Conservation (phyloP, 2,888 invertebrate species). For the Belgica antarctica region DNA sequence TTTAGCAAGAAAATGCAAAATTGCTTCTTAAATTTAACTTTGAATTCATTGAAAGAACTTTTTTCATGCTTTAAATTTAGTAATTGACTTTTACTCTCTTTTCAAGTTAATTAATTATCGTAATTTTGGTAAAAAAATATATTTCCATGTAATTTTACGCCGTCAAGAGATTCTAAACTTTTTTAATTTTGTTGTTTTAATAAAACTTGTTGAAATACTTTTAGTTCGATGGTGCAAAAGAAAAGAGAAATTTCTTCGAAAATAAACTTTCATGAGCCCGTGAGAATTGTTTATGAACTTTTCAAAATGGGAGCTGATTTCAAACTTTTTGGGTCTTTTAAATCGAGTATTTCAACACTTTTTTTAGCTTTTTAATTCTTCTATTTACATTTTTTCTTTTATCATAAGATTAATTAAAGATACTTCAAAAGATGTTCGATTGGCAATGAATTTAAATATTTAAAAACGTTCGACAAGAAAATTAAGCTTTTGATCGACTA, state of each 20-base stretch:
- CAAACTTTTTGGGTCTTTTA: no score
- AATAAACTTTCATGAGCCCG: no score
- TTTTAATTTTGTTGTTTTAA: not conserved
- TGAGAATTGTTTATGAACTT: no score
- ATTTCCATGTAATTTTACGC: not conserved
- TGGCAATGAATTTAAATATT: conserved; percentile 36
- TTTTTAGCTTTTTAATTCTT: no score
- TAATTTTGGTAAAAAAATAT: conserved; percentile 26
- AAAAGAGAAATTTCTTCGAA: no score
- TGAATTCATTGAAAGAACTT: conserved; percentile 12
- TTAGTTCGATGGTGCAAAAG: not conserved
- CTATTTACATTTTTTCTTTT: no score
- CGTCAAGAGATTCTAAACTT: conserved; percentile 15
- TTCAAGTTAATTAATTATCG: conserved; percentile 1
- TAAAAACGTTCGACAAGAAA: not conserved
- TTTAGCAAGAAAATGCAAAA: conserved; percentile 4
- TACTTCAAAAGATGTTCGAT: conserved; percentile 27
- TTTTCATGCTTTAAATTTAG: conserved; percentile 29
- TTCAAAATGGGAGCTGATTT: no score
- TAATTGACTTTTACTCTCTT: conserved; percentile 37
- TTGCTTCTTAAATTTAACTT: conserved; percentile 22
- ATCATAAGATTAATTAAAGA: conserved; percentile 17
- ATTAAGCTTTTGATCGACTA: no score
- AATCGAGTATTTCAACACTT: no score
- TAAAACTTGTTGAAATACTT: not conserved